Evolutionary conservation across 2,797 vertebrate species (phyloP).

Genomic region (Heterohyrax brucei): DNA sequence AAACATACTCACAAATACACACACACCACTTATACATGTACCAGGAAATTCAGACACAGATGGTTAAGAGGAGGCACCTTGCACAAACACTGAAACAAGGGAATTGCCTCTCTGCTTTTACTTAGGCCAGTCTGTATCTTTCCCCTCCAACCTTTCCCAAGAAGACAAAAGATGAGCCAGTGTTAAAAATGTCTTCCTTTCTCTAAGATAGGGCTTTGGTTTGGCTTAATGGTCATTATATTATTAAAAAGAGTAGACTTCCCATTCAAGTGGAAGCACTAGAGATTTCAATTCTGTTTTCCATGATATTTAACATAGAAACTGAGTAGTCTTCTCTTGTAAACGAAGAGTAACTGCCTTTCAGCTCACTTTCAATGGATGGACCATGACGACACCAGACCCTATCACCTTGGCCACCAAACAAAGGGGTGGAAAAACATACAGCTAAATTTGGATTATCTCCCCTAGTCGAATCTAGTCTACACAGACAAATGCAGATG

Average conservation of each 20-base stretch:
- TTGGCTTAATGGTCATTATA: not conserved
- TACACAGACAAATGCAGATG: not conserved
- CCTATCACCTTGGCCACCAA: too few relatives aligned
- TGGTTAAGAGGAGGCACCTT: not conserved
- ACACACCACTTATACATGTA: not conserved
- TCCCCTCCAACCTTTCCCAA: not conserved
- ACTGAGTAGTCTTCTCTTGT: not conserved
- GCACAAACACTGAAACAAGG: not conserved
- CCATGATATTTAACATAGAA: not conserved
- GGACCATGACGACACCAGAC: not conserved
- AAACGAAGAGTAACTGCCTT: not conserved
- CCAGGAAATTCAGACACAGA: not conserved
- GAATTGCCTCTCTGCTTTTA: not conserved
- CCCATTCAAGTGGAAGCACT: not conserved
- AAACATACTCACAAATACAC: not conserved
- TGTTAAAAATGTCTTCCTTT: not conserved
- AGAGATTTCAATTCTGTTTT: not conserved
- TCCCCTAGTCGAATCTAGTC: not conserved
- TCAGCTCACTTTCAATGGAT: not conserved
- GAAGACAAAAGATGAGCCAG: conserved; percentile 7
- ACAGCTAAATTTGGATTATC: not conserved
- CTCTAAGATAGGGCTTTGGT: not conserved
- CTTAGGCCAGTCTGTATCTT: not conserved
- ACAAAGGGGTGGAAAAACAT: not conserved
- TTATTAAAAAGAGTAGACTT: not conserved